These are phyloP conservation scores for Chaetophractus vellerosus DNA, from an alignment of 2,797 vertebrate species.

Conservation along the genomic window DNA sequence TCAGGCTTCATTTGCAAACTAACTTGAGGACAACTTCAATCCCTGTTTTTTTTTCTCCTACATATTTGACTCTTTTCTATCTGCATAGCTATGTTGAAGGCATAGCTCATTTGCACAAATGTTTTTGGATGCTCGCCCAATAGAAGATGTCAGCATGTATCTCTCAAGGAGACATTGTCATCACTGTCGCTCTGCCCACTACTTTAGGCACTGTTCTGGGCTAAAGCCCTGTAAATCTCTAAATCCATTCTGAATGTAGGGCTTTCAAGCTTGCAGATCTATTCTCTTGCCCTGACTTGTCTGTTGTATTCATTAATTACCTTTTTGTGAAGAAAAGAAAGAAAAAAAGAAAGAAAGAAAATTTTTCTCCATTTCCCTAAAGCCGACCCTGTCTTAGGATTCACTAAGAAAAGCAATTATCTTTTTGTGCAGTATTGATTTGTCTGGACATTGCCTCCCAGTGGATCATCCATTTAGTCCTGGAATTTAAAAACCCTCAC, in stretches of 20 bases:
- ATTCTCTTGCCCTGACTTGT: conserved; percentile 68
- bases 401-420: conserved; percentile 82
- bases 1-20: conserved; percentile 51
- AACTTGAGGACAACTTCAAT: conserved; percentile 27
- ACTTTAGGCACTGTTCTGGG: not conserved
- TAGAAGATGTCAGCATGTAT: not conserved
- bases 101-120: not conserved
- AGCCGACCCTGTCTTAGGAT: conserved; percentile 78
- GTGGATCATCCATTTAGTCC: conserved; percentile 47
- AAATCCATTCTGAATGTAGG: conserved; percentile 63
- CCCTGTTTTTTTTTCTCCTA: not conserved
- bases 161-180: conserved; percentile 44
- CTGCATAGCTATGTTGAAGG: not conserved
- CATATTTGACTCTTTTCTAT: not conserved
- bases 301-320: conserved; percentile 81
- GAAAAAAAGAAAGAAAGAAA: conserved; percentile 40
- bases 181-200: not conserved
- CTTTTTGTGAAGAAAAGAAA: conserved; percentile 13
- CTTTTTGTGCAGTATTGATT: conserved; percentile 76
- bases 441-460: conserved; percentile 78
- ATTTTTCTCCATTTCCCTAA: conserved; percentile 82
- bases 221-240: not conserved
- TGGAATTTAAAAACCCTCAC: conserved; percentile 68
- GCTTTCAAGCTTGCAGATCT: conserved; percentile 71
- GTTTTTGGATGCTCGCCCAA: not conserved